Conservation (phyloP, 2,888 invertebrate species). For the Ctena decussata region DNA sequence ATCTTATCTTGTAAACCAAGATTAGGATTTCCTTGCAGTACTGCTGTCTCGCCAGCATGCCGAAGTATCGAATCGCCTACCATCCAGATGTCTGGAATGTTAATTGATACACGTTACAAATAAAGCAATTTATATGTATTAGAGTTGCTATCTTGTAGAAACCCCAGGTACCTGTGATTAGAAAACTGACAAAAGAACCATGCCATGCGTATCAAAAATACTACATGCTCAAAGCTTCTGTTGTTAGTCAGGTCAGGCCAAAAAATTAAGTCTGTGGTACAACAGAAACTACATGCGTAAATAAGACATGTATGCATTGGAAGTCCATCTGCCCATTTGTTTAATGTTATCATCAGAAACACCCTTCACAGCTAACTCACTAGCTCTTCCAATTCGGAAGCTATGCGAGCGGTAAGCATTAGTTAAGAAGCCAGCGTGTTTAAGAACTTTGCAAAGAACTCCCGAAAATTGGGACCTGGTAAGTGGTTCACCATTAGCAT, state of each 20-base stretch:
- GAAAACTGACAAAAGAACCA: no score
- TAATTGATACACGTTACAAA: no score
- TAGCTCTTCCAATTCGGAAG: slow-evolving; percentile 9
- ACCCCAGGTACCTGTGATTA: no score
- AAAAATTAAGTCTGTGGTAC: no score
- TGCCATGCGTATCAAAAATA: no score
- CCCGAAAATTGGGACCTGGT: background rate
- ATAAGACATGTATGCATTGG: background rate
- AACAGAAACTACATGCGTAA: background rate
- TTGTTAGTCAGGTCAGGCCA: no score
- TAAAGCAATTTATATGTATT: no score
- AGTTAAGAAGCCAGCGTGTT: background rate
- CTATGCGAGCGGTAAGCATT: background rate
- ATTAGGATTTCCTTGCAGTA: background rate
- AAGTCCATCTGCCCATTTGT: slow-evolving; percentile 7
- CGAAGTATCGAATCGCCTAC: background rate
- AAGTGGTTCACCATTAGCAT: background rate
- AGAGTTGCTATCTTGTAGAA: no score
- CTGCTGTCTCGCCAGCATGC: background rate
- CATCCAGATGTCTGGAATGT: background rate
- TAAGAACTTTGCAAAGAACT: background rate
- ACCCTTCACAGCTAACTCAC: background rate
- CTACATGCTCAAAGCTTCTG: no score
- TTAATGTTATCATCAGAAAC: background rate
- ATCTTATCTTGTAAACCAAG: background rate